Conservation (phyloP, 2,113 vertebrate genomes). For the Coracopsis vasa region DNA sequence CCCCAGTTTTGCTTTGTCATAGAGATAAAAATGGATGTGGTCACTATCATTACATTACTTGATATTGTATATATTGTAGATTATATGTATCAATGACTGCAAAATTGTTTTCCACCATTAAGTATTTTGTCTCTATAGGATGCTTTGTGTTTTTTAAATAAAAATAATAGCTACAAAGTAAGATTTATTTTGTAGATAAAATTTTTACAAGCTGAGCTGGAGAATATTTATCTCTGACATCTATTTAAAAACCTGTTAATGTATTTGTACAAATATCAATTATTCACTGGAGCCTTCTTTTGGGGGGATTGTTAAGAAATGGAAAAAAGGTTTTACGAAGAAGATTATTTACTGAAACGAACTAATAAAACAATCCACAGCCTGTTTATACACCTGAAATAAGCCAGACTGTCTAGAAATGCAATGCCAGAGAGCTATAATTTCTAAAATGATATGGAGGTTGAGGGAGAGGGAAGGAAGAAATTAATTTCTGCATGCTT, state of each 20-base stretch:
- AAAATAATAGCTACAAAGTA: neutral
- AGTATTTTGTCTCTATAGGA: neutral
- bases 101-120: neutral
- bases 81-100: neutral
- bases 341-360: neutral
- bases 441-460: neutral
- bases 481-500: constrained; percentile 10
- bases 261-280: neutral
- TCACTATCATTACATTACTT: neutral
- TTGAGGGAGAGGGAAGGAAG: neutral
- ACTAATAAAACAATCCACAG: neutral
- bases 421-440: neutral
- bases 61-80: neutral
- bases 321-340: neutral
- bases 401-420: neutral
- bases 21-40: neutral
- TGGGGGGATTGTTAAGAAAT: neutral
- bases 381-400: neutral
- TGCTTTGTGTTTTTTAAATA: neutral
- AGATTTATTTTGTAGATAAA: neutral
- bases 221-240: neutral
- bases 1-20: neutral
- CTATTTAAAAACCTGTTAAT: neutral
- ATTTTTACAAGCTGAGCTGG: neutral
- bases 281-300: neutral